A percentile compares a stretch with the other conserved stretches of the same genome.
These are phyloP conservation scores for Nebria salina DNA, from an alignment of 2,888 invertebrate genomes.

Conservation along the genomic window DNA sequence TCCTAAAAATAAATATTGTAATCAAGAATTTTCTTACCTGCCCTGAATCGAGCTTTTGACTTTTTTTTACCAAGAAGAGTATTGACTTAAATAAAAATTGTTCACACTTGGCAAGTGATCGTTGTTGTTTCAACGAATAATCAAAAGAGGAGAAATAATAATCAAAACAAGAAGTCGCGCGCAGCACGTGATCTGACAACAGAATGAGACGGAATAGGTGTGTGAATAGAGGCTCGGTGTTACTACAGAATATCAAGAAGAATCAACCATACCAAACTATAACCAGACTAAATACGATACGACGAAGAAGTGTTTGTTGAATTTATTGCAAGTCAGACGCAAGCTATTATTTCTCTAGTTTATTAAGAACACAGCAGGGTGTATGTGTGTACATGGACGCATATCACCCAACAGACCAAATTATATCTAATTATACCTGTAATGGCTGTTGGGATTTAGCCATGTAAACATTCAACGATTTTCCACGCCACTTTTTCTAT, in stretches of 20 bases:
- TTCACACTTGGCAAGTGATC: too few species aligned
- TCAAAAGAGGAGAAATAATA: background rate
- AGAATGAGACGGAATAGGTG: background rate
- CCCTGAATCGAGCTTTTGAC: too few species aligned
- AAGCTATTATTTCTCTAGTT: slow-evolving; percentile 62
- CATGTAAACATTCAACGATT: slow-evolving; percentile 57
- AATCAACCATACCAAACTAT: background rate
- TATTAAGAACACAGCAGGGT: slow-evolving; percentile 62
- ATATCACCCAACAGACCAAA: slow-evolving; percentile 60
- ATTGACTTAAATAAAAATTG: too few species aligned
- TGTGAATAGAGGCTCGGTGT: background rate
- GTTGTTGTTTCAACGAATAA: background rate
- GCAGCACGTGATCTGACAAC: background rate
- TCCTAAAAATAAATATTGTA: too few species aligned
- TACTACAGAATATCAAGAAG: background rate
- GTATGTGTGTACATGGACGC: slow-evolving; percentile 54
- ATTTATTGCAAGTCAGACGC: slow-evolving; percentile 63
- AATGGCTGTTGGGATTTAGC: slow-evolving; percentile 60
- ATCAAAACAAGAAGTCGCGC: background rate
- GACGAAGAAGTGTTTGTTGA: slow-evolving; percentile 47
- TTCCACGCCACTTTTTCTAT: slow-evolving; percentile 38
- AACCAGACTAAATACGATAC: background rate
- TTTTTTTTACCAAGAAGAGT: too few species aligned
- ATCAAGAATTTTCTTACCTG: too few species aligned
- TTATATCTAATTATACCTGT: slow-evolving; percentile 61